These are phyloP conservation scores for Tichodroma muraria DNA, from an alignment of 2,113 vertebrate species.

Conservation along the genomic window DNA sequence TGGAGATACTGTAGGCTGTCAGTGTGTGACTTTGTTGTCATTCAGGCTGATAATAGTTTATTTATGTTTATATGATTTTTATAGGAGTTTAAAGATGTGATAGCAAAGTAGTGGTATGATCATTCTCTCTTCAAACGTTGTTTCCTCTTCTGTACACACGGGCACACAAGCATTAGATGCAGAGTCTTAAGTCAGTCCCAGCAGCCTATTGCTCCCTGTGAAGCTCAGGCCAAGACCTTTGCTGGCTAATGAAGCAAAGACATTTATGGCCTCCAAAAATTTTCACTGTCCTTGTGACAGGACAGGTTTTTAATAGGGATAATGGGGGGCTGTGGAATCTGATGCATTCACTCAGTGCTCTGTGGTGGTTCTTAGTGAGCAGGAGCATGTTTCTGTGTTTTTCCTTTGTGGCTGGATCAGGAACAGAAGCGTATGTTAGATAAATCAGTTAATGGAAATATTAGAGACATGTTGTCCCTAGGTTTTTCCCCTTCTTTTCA, in stretches of 20 bases:
- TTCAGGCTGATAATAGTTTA: neutral
- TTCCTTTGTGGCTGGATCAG: neutral
- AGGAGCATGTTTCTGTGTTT: neutral
- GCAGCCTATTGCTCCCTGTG: neutral
- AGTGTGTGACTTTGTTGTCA: neutral
- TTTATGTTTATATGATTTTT: neutral
- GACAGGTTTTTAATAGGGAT: neutral
- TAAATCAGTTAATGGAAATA: neutral
- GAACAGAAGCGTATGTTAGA: neutral
- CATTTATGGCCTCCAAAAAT: neutral
- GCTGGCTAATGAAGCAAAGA: neutral
- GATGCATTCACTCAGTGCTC: neutral
- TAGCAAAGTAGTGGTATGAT: neutral
- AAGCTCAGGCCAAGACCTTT: neutral
- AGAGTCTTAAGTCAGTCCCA: neutral
- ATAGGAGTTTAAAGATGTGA: neutral
- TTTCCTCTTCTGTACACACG: neutral
- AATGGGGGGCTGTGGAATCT: neutral
- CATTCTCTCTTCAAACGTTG: neutral
- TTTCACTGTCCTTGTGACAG: neutral
- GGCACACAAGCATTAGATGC: neutral
- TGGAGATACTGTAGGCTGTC: neutral
- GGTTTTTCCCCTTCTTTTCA: slow-evolving; percentile 15
- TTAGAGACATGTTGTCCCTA: neutral
- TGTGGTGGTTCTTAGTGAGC: neutral